phyloP scores from a whole-genome alignment of 2,113 vertebrate species.

The Tragelaphus scriptus region DNA sequence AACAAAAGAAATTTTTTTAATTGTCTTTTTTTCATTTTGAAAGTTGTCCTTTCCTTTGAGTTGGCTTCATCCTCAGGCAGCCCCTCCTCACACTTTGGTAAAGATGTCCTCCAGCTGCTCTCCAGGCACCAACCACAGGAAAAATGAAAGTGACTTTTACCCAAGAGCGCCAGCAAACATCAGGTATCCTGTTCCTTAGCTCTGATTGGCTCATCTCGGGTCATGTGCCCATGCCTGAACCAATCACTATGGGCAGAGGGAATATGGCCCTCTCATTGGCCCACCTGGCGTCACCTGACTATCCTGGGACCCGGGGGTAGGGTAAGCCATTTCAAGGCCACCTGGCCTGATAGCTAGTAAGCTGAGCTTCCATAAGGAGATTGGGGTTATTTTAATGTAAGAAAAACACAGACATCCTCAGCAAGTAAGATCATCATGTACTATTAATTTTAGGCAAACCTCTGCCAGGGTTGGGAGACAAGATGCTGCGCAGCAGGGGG shows the following conservation, averaged over 20 bases:
- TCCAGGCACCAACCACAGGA: too few relatives aligned
- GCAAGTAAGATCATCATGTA: not conserved
- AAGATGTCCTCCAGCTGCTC: not conserved
- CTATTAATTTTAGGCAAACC: not conserved
- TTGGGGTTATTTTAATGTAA: not conserved
- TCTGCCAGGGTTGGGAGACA: not conserved
- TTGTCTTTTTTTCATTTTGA: not conserved
- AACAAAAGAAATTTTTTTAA: not conserved
- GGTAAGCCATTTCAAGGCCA: not conserved
- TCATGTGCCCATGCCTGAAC: not conserved
- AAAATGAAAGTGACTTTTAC: not conserved
- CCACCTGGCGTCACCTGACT: not conserved
- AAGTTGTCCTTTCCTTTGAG: not conserved
- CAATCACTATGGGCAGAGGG: not conserved
- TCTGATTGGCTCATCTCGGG: conserved; percentile 3
- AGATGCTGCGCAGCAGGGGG: not conserved
- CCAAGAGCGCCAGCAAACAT: not conserved
- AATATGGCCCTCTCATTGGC: not conserved
- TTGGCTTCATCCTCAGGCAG: not conserved
- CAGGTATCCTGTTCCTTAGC: not conserved
- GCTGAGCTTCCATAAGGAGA: not conserved
- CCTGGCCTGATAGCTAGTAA: not conserved
- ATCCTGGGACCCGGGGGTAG: not conserved
- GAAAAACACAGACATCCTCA: not conserved
- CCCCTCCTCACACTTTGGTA: not conserved